phyloP scores from a whole-genome alignment of 2,888 invertebrate genomes.

The Dolomedes plantarius region DNA sequence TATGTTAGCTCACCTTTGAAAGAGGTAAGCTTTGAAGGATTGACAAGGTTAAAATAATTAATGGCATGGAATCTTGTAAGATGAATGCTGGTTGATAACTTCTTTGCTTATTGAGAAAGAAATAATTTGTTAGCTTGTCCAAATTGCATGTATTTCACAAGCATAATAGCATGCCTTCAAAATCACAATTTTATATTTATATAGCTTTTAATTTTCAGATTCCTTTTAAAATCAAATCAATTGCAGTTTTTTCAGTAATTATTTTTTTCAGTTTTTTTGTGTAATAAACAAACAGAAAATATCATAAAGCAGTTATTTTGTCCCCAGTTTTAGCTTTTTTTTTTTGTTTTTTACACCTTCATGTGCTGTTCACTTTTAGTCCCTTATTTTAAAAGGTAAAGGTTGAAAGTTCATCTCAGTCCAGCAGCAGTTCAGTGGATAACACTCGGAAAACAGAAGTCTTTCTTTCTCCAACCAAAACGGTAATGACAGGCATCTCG shows the following conservation, averaged over 20 bases:
- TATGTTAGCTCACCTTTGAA: slow-evolving; percentile 44
- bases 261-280: slow-evolving; percentile 7
- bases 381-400: slow-evolving; percentile 57
- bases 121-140: not conserved
- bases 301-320: no score
- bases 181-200: no score
- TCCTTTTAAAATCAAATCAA: no score
- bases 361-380: slow-evolving; percentile 8
- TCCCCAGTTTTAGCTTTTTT: no score
- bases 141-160: not conserved
- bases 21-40: slow-evolving; percentile 41
- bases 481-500: slow-evolving; percentile 76
- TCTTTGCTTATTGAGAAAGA: not conserved
- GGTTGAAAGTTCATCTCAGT: slow-evolving; percentile 31
- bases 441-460: slow-evolving; percentile 43
- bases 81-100: not conserved
- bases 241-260: no score
- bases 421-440: slow-evolving; percentile 16
- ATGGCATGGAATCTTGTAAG: no score
- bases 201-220: no score
- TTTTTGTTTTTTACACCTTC: not conserved
- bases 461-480: slow-evolving; percentile 60
- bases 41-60: no score
- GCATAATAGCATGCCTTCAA: not conserved
- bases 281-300: no score